Percentiles rank a stretch among this genome's conserved stretches.
phyloP scores from a whole-genome alignment of 2,888 invertebrate species.

The Hartigia nigra region DNA sequence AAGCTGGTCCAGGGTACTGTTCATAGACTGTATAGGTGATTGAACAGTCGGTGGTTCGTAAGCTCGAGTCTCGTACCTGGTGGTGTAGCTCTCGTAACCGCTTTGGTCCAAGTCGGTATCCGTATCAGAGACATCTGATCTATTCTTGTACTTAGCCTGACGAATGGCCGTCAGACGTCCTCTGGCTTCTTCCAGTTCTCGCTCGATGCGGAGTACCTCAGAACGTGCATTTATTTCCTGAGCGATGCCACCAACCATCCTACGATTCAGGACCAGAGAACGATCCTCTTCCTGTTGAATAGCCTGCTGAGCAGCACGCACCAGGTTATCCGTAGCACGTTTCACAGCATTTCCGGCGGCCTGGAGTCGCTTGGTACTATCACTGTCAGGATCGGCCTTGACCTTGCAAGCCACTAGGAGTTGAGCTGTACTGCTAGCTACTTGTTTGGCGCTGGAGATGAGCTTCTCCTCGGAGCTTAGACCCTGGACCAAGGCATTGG shows the following conservation, averaged over 20 bases:
- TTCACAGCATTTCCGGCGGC: conserved; percentile 97
- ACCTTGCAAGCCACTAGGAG: conserved; percentile 98
- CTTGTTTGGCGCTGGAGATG: conserved; percentile 95
- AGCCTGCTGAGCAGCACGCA: conserved; percentile 92
- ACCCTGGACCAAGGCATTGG: conserved; percentile 95
- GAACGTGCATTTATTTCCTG: conserved; percentile 94
- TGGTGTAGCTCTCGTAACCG: conserved; percentile 61
- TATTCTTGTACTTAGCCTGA: conserved; percentile 89
- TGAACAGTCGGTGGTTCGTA: conserved; percentile 68
- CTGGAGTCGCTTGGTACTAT: conserved; percentile 90
- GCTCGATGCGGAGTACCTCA: conserved; percentile 93
- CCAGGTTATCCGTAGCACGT: conserved; percentile 96
- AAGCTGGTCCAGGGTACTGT: conserved; percentile 43
- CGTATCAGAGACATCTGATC: conserved; percentile 70
- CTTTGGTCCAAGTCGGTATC: conserved; percentile 74
- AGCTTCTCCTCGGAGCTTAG: conserved; percentile 94
- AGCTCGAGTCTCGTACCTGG: conserved; percentile 70
- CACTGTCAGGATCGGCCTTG: conserved; percentile 96
- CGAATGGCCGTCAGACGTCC: conserved; percentile 90
- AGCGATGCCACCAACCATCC: conserved; percentile 97
- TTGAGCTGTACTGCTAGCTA: conserved; percentile 97
- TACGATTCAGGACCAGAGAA: conserved; percentile 87
- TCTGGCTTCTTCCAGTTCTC: conserved; percentile 92
- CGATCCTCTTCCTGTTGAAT: conserved; percentile 93
- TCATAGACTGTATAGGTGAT: conserved; percentile 34